Base-by-base conservation (phyloP, 2,797 vertebrate species). In the Semotilus atromaculatus region DNA sequence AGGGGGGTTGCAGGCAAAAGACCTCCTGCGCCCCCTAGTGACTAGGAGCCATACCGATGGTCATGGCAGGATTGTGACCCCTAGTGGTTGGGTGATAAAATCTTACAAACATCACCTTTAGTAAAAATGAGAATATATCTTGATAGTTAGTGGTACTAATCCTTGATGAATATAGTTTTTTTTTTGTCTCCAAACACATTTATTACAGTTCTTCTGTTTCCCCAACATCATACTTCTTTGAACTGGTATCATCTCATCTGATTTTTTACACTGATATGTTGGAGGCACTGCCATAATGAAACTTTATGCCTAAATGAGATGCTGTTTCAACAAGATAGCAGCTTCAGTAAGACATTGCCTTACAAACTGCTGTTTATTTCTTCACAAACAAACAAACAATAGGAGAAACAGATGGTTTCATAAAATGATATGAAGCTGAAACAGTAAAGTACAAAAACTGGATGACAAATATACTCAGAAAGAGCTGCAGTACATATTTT, bases 291-390 rank as follows among this genome's bases (percentile, higher is more conserved):
- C 85, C 26, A 16, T 84, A 26, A 76, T 89, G 85, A 91, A 91
- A 92, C 90, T 91, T 88, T 87, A 88, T 82, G 82, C 90, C 85
- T 89, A 92, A 92, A 92, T 91, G 88, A 93, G 86, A 79, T 90
- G 85, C 34, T 80, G 78, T 85, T 90, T 80, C 48, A 80, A 82
- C 80, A 86, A 87, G 86, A 92, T 84, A 72, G 83, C 51, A 79
- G 81, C 48, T 89, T 91, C 80, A 90, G 90, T 88, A 89, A 88
- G 84, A 51, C 53, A 81, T 90, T 85, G 71, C 80, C 76, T 88
- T 89, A 82, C 88, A 72, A 90, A 90, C 81, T 29, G 13, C 72
- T 71, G 80, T 91, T 86, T 86, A 73, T 82, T 80, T 85, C 74
- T 81, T 83, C 74, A 80, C 26, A 71, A 72, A 78, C 40, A 71